A percentile compares a stretch with the other conserved stretches of the same genome.
Conservation (phyloP, 2,113 vertebrate genomes). For the Danio rerio region GRCz12tu NC_133177.1:41599001-41599500, state of each 20-base stretch:
- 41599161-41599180: background rate
- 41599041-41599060: no score
- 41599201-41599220: background rate
- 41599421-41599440: slow-evolving; percentile 50
- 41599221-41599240: slow-evolving; percentile 19
- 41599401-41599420: slow-evolving; percentile 58
- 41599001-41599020: no score
- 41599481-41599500: slow-evolving; percentile 40
- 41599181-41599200: background rate
- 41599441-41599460: slow-evolving; percentile 68
- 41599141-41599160: background rate
- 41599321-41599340: slow-evolving; percentile 51
- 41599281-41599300: slow-evolving; percentile 21
- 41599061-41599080: background rate
- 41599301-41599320: slow-evolving; percentile 29
- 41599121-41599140: background rate
- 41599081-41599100: background rate
- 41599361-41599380: slow-evolving; percentile 65
- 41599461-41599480: slow-evolving; percentile 67
- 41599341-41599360: slow-evolving; percentile 75
- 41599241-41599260: slow-evolving; percentile 17
- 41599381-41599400: slow-evolving; percentile 61
- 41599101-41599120: background rate
- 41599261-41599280: slow-evolving; percentile 37
- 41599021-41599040: no score